Conservation (phyloP, 2,797 vertebrate species). For the Myotis pilosus region DNA sequence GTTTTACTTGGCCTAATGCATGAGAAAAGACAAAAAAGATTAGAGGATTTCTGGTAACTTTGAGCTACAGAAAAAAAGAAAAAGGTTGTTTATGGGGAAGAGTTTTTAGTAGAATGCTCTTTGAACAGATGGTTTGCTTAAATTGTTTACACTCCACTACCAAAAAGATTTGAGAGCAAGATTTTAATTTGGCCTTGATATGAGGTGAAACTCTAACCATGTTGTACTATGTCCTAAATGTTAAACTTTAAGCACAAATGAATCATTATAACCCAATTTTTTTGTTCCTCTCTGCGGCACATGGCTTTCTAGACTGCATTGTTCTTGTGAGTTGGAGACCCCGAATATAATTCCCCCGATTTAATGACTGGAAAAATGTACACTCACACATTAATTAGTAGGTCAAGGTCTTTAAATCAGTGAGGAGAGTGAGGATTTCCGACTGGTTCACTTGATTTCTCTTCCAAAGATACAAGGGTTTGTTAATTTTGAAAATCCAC, state of each 20-base stretch:
- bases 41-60: conserved; percentile 55
- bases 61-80: background rate
- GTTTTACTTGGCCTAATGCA: conserved; percentile 42
- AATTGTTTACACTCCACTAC: conserved; percentile 25
- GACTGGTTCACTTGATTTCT: background rate
- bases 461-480: background rate
- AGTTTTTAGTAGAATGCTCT: conserved; percentile 7
- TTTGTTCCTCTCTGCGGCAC: background rate
- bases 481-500: background rate
- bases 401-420: background rate
- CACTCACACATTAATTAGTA: background rate
- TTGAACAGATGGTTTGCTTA: conserved; percentile 50
- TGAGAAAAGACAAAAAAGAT: conserved; percentile 51
- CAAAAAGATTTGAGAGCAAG: conserved; percentile 34
- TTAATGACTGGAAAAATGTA: conserved; percentile 14
- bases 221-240: background rate
- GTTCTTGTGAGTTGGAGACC: background rate
- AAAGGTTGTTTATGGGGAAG: background rate
- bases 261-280: background rate
- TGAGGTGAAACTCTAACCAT: background rate
- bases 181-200: conserved; percentile 42
- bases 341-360: background rate
- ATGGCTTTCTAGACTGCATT: background rate
- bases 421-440: background rate
- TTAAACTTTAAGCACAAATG: conserved; percentile 34